phyloP scores from a whole-genome alignment of 2,797 vertebrate species.

The Semaprochilodus insignis region DNA sequence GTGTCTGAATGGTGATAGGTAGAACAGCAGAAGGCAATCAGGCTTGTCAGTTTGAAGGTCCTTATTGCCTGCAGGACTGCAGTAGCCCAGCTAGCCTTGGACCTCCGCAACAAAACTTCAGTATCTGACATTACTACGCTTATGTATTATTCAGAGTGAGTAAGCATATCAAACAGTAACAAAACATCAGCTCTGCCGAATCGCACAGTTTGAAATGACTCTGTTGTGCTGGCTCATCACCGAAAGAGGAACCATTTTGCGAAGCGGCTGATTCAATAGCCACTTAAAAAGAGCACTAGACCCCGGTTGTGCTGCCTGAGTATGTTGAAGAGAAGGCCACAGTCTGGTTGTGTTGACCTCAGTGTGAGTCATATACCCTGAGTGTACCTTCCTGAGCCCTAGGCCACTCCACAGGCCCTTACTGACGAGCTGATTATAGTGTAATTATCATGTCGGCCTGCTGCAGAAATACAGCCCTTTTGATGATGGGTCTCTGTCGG shows the following conservation, averaged over 20 bases:
- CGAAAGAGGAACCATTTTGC: conserved; percentile 48
- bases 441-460: conserved; percentile 47
- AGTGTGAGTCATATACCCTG: conserved; percentile 42
- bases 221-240: conserved; percentile 42
- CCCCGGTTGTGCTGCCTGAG: conserved; percentile 31
- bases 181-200: conserved; percentile 16
- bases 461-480: conserved; percentile 44
- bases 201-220: conserved; percentile 18
- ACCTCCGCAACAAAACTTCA: conserved; percentile 39
- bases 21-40: conserved; percentile 46
- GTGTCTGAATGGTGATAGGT: conserved; percentile 47
- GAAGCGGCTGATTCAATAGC: conserved; percentile 42
- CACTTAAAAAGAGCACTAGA: conserved; percentile 50
- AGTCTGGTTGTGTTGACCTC: conserved; percentile 48
- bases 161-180: conserved; percentile 37
- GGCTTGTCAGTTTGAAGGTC: conserved; percentile 51
- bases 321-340: conserved; percentile 44
- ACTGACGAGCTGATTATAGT: conserved; percentile 40
- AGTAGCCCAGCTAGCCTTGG: conserved; percentile 48
- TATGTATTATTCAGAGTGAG: conserved; percentile 36
- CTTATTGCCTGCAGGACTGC: conserved; percentile 52
- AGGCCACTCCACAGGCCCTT: conserved; percentile 43
- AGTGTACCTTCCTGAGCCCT: conserved; percentile 41
- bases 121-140: conserved; percentile 22
- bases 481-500: conserved; percentile 52